A percentile compares a stretch with the other conserved stretches of the same genome.
Evolutionary conservation across 2,797 vertebrate genomes (phyloP).

Genomic region (Hippocampus kuda): DNA sequence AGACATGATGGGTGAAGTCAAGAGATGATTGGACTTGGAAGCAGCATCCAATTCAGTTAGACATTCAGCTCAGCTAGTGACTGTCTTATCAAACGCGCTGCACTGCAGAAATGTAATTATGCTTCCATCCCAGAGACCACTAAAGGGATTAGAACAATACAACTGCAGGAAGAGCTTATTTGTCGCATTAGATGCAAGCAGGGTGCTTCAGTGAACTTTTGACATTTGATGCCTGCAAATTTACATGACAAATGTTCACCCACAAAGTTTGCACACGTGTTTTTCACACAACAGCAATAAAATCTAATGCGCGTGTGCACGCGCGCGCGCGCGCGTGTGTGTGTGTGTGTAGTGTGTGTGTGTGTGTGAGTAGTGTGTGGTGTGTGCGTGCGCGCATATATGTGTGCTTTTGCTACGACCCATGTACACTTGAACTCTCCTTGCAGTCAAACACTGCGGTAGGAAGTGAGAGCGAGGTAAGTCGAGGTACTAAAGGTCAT

Average conservation of each 20-base stretch:
- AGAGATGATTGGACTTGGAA: conserved; percentile 44
- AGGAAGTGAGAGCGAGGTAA: conserved; percentile 18
- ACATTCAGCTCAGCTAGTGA: conserved; percentile 62
- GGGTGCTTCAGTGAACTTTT: conserved; percentile 60
- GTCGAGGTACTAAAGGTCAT: conserved; percentile 58
- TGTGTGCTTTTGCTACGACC: background rate
- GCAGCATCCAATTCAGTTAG: conserved; percentile 62
- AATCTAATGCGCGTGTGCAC: background rate
- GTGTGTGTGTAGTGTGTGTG: background rate
- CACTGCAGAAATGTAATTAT: conserved; percentile 68
- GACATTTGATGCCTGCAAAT: conserved; percentile 48
- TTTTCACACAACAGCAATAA: background rate
- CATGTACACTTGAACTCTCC: conserved; percentile 45
- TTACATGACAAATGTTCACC: conserved; percentile 14
- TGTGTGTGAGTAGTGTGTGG: conserved; percentile 6
- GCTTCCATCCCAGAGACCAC: conserved; percentile 65
- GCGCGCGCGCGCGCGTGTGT: background rate
- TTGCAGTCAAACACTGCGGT: conserved; percentile 29
- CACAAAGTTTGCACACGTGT: conserved; percentile 7
- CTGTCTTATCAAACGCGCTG: conserved; percentile 67
- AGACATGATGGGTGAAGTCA: conserved; percentile 33
- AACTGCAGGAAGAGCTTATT: conserved; percentile 64
- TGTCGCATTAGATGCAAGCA: conserved; percentile 64
- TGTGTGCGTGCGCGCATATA: background rate
- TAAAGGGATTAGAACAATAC: conserved; percentile 71